Base-by-base conservation (phyloP, 2,797 vertebrate species). In the Xenops minutus region DNA sequence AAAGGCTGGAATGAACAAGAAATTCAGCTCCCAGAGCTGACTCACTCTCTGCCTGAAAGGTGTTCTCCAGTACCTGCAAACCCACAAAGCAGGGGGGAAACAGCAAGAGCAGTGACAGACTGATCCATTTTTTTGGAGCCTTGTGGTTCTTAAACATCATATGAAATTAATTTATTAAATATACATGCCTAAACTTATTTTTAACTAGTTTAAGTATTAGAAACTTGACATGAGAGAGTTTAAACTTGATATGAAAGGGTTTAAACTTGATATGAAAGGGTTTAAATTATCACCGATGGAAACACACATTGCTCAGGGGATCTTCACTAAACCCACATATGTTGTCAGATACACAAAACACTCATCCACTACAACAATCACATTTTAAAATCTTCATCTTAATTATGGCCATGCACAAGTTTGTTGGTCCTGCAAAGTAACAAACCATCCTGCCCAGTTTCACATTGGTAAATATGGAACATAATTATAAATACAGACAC, bases 271-370 rank as follows among this genome's bases (percentile, higher is more conserved):
- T 19, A 64, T 46, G 62, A 46, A 24, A n/a, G 16, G 5, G 18
- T 37, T 63, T 81, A n/a, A 69, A 87, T 29, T 16, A 41, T 7
- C 23, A 22, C 5, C 2, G 0, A 39, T 9, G 80, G 0, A 4
- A 49, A 68, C 14, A 51, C 34, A 32, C 10, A 34, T 0, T 3
- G 5, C 20, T 26, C 18, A 54, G 11, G 7, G 19, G 32, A 51
- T 30, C 78, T 24, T 44, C 54, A 73, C 1, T 43, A 34, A 78
- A 89, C 9, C 23, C 0, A 11, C 9, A 19, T 2, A 7, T 10
- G 39, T 12, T 43, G 9, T 4, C 27, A 26, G 17, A 56, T 10
- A 48, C 18, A 52, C 21, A 34, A 29, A 0, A 1, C 30, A 24
- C 17, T 16, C 21, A 6, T 9, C 20, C 2, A 2, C 27, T 14